These are phyloP conservation scores for Coelopa frigida DNA, from an alignment of 1,140 invertebrate species.

Conservation along the genomic window DNA sequence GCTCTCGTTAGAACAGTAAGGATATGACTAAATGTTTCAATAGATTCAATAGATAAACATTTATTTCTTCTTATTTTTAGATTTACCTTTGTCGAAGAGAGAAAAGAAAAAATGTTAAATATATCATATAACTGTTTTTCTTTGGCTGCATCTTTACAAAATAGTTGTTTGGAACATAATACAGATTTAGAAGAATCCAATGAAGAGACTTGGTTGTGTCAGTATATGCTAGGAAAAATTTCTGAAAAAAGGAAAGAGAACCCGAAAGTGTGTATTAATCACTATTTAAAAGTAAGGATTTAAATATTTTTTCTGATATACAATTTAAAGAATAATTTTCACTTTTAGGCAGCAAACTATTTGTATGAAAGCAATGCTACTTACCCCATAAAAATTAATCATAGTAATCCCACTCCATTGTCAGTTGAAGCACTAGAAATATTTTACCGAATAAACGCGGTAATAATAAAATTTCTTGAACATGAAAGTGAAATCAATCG, in stretches of 20 bases:
- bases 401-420: conserved; percentile 72
- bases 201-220: conserved; percentile 23
- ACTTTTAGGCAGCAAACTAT: conserved; percentile 60
- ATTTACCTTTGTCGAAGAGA: neutral
- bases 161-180: conserved; percentile 1
- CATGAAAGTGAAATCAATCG: conserved; percentile 47
- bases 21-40: neutral
- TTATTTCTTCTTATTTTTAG: neutral
- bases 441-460: conserved; percentile 74
- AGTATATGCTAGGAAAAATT: conserved; percentile 56
- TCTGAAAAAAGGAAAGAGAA: conserved; percentile 71
- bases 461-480: conserved; percentile 78
- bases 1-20: conserved; percentile 7
- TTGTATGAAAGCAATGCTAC: conserved; percentile 72
- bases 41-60: neutral
- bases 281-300: conserved; percentile 59
- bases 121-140: conserved; percentile 19
- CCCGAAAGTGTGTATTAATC: conserved; percentile 65
- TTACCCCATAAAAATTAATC: conserved; percentile 81
- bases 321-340: conserved; percentile 21
- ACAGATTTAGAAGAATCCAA: conserved; percentile 12
- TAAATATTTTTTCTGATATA: neutral
- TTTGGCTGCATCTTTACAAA: conserved; percentile 14
- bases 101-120: conserved; percentile 11
- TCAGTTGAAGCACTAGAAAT: conserved; percentile 86